Conservation (phyloP, 2,888 invertebrate species). For the Zhuqinia jingwanae region DNA sequence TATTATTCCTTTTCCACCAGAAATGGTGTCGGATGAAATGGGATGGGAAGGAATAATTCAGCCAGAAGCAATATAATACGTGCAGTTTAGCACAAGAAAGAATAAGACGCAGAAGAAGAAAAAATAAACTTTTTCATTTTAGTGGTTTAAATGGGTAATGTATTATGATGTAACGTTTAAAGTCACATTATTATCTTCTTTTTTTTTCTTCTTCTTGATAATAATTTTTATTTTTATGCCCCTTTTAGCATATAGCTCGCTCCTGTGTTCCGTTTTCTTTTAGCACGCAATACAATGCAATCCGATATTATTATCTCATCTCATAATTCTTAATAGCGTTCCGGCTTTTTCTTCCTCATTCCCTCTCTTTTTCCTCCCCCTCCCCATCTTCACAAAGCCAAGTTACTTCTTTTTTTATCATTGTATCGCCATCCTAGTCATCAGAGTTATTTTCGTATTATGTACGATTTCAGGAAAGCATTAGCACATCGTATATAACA, state of each 20-base stretch:
- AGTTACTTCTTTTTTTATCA: constrained; percentile 40
- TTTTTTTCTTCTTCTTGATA: constrained; percentile 28
- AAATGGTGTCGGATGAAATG: constrained; percentile 44
- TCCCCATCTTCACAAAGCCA: background rate
- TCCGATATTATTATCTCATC: constrained; percentile 56
- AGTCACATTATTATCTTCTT: constrained; percentile 49
- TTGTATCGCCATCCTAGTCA: constrained; percentile 32
- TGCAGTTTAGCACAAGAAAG: constrained; percentile 1
- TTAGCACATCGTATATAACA: constrained; percentile 58
- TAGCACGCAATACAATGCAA: no score
- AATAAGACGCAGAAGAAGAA: constrained; percentile 19
- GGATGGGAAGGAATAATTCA: constrained; percentile 29
- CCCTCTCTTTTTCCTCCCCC: background rate
- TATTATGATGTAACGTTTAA: constrained; percentile 57
- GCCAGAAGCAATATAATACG: constrained; percentile 41
- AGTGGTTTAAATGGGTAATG: constrained; percentile 51
- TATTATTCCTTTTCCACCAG: background rate
- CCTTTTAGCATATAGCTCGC: constrained; percentile 7
- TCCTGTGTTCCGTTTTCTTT: no score
- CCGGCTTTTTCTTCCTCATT: constrained; percentile 47
- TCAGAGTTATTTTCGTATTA: constrained; percentile 53
- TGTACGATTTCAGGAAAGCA: constrained; percentile 56
- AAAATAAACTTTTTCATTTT: constrained; percentile 33
- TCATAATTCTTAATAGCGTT: constrained; percentile 53
- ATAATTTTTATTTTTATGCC: constrained; percentile 13